phyloP scores from a whole-genome alignment of 1,140 invertebrate genomes.

The Rhagoletis zephyria region DNA sequence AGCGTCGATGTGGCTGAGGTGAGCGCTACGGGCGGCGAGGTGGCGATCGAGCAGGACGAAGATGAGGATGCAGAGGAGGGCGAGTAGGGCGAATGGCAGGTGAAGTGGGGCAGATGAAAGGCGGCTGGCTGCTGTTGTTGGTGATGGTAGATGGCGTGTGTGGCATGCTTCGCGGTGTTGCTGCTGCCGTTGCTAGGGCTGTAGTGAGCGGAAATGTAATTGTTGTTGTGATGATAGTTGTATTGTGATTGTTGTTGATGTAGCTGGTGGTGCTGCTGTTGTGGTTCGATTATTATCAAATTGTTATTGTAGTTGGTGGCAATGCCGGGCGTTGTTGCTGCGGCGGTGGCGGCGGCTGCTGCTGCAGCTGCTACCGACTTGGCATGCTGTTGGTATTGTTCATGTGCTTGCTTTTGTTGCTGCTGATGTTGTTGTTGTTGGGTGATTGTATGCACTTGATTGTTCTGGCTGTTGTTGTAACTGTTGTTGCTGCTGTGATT shows the following conservation, averaged over 20 bases:
- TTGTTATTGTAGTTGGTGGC: constrained; percentile 66
- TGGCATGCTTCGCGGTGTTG: constrained; percentile 58
- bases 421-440: constrained; percentile 59
- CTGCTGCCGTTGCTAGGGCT: constrained; percentile 57
- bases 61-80: constrained; percentile 71
- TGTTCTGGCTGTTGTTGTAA: constrained; percentile 53
- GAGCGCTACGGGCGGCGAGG: constrained; percentile 68
- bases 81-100: constrained; percentile 67
- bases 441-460: constrained; percentile 44
- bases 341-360: constrained; percentile 42
- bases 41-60: constrained; percentile 71
- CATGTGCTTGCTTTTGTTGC: constrained; percentile 32
- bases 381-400: constrained; percentile 40
- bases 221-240: constrained; percentile 54
- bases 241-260: constrained; percentile 54
- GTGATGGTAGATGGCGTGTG: constrained; percentile 60
- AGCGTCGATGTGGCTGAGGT: constrained; percentile 69
- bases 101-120: constrained; percentile 60
- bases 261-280: constrained; percentile 31
- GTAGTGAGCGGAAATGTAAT: constrained; percentile 54
- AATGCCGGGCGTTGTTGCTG: constrained; percentile 58
- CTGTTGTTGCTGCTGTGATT: constrained; percentile 55
- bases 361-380: constrained; percentile 53
- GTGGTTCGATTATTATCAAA: constrained; percentile 70
- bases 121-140: constrained; percentile 57